Base-by-base conservation (phyloP, 2,113 vertebrate genomes). In the Corydoras maculifer region DNA sequence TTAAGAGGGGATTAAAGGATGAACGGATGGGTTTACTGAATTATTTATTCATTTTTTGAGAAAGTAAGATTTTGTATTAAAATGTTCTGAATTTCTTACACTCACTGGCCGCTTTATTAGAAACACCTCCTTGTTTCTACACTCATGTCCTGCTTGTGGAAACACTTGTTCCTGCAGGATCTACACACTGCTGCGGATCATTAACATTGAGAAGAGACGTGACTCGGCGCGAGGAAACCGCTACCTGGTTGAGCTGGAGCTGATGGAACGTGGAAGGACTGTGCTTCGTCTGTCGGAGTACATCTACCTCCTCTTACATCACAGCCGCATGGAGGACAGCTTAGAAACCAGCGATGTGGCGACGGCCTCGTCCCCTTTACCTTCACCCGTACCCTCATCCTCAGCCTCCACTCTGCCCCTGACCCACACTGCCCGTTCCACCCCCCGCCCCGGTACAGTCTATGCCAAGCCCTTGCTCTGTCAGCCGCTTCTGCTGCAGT, bases 171-270 rank as follows among this genome's bases (percentile, higher is more conserved):
- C 43, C 13, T 0, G 0, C 54, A 99, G 96, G 72, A 95, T 94
- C 82, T 98, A 93, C 79, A 92, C 94, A 4, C 93, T 99, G 0
- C 87, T 97, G 81, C 87, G 93, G 58, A 98, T 99, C n/a, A 75
- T 99, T 84, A 99, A 97, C 0, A 91, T 98, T 66, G 96, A 99
- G 86, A 99, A 99, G 85, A 91, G 97, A 0, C 91, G 97, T 0
- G 97, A 99, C 82, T 96, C 95, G 0, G 95, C 93, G 0, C 87
- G 95, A 0, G 97, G 97, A 5, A 99, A 97, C 87, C 93, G 97
- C 1, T 99, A 98, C 85, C 90, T 98, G 18, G 85, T 98, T 79
- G 97, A 98, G 85, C 87, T 99, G 84, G 97, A 99, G 86, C 86
- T 99, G 15, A 91, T 92, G 57, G 95, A 98, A 82, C 87, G 92